Conservation (phyloP, 2,888 invertebrate species). For the Amphiduros pacificus region DNA sequence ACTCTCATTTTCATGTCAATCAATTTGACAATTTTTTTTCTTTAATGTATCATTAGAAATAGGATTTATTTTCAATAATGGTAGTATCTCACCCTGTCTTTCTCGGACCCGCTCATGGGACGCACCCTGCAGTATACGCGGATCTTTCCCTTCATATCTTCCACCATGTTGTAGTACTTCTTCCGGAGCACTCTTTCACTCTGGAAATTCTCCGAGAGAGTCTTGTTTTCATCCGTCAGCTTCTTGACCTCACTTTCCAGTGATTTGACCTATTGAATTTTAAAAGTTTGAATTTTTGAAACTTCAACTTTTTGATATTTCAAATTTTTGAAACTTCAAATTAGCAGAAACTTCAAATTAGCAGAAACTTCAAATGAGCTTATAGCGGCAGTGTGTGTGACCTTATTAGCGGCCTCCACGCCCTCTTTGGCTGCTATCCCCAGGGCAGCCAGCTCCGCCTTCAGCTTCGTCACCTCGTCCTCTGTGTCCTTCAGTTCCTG, state of each 20-base stretch:
- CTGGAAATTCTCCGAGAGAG: constrained; percentile 52
- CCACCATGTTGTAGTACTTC: constrained; percentile 59
- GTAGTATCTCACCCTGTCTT: constrained; percentile 46
- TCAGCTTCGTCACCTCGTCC: constrained; percentile 40
- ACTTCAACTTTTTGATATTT: too few relatives aligned
- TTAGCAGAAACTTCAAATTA: too few relatives aligned
- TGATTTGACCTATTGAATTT: too few relatives aligned
- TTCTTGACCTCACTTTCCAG: constrained; percentile 46
- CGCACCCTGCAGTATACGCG: constrained; percentile 54
- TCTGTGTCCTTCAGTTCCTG: constrained; percentile 36
- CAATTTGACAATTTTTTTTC: background rate
- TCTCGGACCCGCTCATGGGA: constrained; percentile 49
- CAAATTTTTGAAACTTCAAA: too few relatives aligned
- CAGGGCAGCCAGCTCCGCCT: constrained; percentile 43
- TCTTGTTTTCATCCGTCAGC: constrained; percentile 48
- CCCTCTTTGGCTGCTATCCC: constrained; percentile 50
- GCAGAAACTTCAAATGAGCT: too few relatives aligned
- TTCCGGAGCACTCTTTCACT: constrained; percentile 55
- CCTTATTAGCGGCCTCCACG: constrained; percentile 44
- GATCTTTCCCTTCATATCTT: constrained; percentile 59
- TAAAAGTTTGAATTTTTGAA: too few relatives aligned
- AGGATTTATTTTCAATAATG: too few relatives aligned
- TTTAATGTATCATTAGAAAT: background rate
- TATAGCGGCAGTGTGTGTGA: too few relatives aligned
- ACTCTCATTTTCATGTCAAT: background rate